Conservation (phyloP, 2,113 vertebrate genomes). For the Lethenteron camtschaticum region DNA sequence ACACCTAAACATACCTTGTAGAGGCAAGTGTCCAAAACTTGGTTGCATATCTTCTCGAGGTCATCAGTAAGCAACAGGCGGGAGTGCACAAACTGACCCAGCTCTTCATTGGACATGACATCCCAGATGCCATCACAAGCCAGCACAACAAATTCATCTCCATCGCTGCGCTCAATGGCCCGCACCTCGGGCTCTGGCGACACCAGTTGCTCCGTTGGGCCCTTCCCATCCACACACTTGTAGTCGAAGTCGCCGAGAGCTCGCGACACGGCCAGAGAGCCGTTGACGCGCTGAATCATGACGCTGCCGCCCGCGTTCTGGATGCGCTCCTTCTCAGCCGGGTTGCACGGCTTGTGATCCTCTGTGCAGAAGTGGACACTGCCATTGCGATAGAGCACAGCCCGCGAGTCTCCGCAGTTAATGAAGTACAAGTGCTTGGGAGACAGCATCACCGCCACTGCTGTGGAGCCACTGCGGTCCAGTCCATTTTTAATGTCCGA, state of each 20-base stretch:
- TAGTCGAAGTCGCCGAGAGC: constrained; percentile 97
- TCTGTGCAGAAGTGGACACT: constrained; percentile 88
- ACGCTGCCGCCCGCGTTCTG: constrained; percentile 96
- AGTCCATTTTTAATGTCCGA: constrained; percentile 84
- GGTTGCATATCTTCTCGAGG: constrained; percentile 93
- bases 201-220: constrained; percentile 92
- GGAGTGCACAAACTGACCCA: constrained; percentile 83
- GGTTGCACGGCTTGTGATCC: constrained; percentile 97
- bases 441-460: constrained; percentile 73
- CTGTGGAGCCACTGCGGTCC: constrained; percentile 93
- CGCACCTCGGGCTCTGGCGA: constrained; percentile 91
- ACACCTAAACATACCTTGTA: constrained; percentile 56
- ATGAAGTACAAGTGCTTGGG: constrained; percentile 84
- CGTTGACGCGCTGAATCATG: constrained; percentile 96
- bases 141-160: constrained; percentile 84
- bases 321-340: constrained; percentile 83
- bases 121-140: constrained; percentile 98
- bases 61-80: constrained; percentile 79
- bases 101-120: constrained; percentile 98
- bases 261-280: constrained; percentile 81
- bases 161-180: constrained; percentile 60
- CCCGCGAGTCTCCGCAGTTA: constrained; percentile 90
- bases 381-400: constrained; percentile 63
- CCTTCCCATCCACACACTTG: constrained; percentile 93
- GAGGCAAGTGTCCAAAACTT: constrained; percentile 96